phyloP scores from a whole-genome alignment of 2,888 invertebrate genomes.

The Sphaerophoria taeniata region DNA sequence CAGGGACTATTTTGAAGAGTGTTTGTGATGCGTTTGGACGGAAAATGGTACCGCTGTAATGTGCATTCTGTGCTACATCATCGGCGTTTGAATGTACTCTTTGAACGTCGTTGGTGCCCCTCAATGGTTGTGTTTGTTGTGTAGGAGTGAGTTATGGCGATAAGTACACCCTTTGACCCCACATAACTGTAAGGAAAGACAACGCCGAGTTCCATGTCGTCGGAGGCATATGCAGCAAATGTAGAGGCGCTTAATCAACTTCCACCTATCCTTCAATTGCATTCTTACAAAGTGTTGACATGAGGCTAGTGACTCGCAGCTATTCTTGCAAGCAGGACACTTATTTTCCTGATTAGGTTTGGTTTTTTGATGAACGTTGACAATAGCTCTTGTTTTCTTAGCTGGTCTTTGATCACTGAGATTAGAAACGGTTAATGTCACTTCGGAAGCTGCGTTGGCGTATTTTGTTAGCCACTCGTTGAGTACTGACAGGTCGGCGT shows the following conservation, averaged over 20 bases:
- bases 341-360: neutral
- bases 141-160: slow-evolving; percentile 56
- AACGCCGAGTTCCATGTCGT: slow-evolving; percentile 39
- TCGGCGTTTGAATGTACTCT: neutral
- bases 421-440: slow-evolving; percentile 15
- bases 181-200: slow-evolving; percentile 37
- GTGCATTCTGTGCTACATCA: neutral
- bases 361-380: slow-evolving; percentile 25
- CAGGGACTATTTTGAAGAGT: too few relatives aligned
- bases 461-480: slow-evolving; percentile 22
- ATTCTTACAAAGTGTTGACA: neutral
- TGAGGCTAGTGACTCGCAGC: neutral
- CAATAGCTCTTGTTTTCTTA: slow-evolving; percentile 2
- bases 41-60: neutral
- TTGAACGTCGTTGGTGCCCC: slow-evolving; percentile 3
- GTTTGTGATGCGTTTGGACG: too few relatives aligned
- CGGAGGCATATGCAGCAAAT: slow-evolving; percentile 51
- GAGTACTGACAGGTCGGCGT: neutral
- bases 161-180: slow-evolving; percentile 41
- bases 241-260: slow-evolving; percentile 16
- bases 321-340: neutral
- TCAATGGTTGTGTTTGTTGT: slow-evolving; percentile 31
- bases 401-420: neutral
- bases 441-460: slow-evolving; percentile 19
- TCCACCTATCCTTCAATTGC: slow-evolving; percentile 42